These are phyloP conservation scores for Leucophora obtusa DNA, from an alignment of 2,888 invertebrate genomes.

Conservation along the genomic window DNA sequence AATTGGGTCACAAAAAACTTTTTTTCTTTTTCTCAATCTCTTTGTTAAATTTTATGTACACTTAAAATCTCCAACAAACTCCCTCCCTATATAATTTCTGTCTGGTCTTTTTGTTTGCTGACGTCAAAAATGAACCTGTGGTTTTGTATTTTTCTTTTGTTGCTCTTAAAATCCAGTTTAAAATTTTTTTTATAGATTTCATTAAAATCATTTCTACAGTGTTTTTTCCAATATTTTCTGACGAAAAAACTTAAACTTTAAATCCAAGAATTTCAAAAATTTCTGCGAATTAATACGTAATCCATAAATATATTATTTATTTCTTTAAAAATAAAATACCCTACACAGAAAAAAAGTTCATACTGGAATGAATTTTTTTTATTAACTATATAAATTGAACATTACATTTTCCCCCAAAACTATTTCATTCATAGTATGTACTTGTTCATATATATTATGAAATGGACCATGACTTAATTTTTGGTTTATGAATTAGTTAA, in stretches of 20 bases:
- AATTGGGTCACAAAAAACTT: constrained; percentile 37
- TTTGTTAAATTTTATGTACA: neutral
- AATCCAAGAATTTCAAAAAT: constrained; percentile 40
- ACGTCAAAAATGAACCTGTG: constrained; percentile 39
- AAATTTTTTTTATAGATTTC: constrained; percentile 23
- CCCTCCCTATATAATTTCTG: constrained; percentile 7
- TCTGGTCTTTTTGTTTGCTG: constrained; percentile 3
- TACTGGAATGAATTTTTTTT: too few species aligned
- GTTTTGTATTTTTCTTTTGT: neutral
- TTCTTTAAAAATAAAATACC: neutral
- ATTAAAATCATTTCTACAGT: constrained; percentile 26
- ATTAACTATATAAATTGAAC: too few species aligned
- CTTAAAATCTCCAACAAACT: neutral
- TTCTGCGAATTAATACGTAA: constrained; percentile 49
- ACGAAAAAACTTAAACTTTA: constrained; percentile 13
- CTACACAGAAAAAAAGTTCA: neutral
- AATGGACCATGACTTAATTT: too few species aligned
- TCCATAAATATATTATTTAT: neutral
- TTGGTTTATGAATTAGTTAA: too few species aligned
- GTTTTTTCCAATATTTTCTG: constrained; percentile 7
- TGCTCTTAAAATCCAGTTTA: constrained; percentile 26
- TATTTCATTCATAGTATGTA: too few species aligned
- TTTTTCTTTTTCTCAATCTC: constrained; percentile 17
- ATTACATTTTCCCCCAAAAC: too few species aligned
- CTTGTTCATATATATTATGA: too few species aligned